These are phyloP conservation scores for Phyllostomus discolor DNA, from an alignment of 2,113 vertebrate species.

Conservation along the genomic window DNA sequence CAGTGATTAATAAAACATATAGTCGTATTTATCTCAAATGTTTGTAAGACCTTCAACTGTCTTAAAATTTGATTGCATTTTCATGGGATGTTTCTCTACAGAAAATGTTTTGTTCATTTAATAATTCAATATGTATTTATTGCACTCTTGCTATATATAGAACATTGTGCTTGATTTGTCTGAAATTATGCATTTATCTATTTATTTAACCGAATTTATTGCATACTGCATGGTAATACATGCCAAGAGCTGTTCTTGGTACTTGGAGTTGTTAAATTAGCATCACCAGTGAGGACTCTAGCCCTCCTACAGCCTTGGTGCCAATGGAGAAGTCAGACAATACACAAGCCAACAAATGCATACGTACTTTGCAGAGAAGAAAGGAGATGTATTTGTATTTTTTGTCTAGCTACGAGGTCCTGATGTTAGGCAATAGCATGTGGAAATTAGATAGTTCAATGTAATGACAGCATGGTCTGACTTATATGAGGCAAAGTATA, in stretches of 20 bases:
- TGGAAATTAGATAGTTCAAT: not conserved
- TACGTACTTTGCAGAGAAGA: not conserved
- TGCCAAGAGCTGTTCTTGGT: not conserved
- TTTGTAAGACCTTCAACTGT: not conserved
- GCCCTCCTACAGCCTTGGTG: not conserved
- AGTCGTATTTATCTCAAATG: not conserved
- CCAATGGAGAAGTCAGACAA: not conserved
- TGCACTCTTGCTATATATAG: not conserved
- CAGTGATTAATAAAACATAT: not conserved
- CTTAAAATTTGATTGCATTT: not conserved
- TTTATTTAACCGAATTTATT: not conserved
- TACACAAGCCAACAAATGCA: not conserved
- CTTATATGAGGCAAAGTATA: not conserved
- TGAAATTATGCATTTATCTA: not conserved
- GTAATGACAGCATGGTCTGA: not conserved
- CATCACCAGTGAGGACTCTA: not conserved
- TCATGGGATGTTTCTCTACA: not conserved
- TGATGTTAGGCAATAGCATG: not conserved
- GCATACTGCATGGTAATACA: not conserved
- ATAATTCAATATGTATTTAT: not conserved
- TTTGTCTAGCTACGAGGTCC: not conserved
- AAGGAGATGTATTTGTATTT: not conserved
- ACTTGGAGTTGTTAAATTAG: not conserved
- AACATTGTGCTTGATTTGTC: not conserved
- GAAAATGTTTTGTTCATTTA: not conserved